Evolutionary conservation across 2,888 invertebrate genomes (phyloP).

Genomic region (Ophioninae sp.): DNA sequence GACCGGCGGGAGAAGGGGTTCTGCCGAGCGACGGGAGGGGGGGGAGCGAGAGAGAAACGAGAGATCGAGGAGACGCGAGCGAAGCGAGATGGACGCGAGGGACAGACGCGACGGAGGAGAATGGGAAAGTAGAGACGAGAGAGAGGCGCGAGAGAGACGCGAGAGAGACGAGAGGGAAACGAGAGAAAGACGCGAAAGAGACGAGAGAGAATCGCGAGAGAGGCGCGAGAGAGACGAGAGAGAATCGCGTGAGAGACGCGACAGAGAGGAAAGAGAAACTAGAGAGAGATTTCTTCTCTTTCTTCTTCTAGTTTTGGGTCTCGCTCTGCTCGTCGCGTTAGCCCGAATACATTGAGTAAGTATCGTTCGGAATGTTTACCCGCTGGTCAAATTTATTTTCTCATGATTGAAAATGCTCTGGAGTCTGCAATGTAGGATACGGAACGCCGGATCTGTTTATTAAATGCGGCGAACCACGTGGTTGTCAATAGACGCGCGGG

Average conservation of each 20-base stretch:
- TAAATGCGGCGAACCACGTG: conserved; percentile 10
- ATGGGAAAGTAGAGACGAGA: conserved; percentile 12
- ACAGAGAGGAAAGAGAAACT: conserved; percentile 18
- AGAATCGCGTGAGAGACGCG: conserved; percentile 14
- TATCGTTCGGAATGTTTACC: not conserved
- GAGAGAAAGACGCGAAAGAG: conserved; percentile 26
- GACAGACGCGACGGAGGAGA: conserved; percentile 5
- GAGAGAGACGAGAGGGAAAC: conserved; percentile 24
- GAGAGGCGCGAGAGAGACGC: conserved; percentile 22
- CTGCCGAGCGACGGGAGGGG: not conserved
- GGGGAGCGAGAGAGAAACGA: conserved; percentile 1
- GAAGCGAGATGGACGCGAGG: not conserved
- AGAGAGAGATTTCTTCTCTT: conserved; percentile 32
- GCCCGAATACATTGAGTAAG: conserved; percentile 27
- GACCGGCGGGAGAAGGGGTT: conserved; percentile 5
- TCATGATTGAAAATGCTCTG: too few relatives aligned
- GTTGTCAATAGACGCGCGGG: not conserved
- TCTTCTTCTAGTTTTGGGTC: conserved; percentile 31
- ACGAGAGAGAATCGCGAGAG: conserved; percentile 11
- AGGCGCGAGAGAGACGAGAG: conserved; percentile 15
- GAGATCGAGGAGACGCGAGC: conserved; percentile 2
- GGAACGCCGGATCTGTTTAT: not conserved
- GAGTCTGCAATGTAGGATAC: not conserved
- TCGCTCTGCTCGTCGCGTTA: conserved; percentile 11
- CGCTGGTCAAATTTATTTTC: too few relatives aligned